Evolutionary conservation across 2,797 vertebrate species (phyloP), one percentile per base, ranked within the genome.

Genomic region (Myoxocephalus aenaeus): DNA sequence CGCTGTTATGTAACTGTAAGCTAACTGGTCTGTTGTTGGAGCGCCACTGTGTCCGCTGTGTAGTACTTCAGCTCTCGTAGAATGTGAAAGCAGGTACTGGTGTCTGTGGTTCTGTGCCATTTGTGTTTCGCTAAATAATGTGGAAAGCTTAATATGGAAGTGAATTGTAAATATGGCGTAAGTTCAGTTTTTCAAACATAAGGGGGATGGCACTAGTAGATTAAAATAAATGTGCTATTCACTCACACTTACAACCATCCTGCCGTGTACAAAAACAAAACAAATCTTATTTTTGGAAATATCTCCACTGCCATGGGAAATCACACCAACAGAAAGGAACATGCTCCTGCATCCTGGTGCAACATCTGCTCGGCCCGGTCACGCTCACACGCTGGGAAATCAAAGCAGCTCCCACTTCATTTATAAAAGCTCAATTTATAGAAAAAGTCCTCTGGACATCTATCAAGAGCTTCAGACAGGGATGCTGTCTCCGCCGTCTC

Each of bases 361-460:
- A 86, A 87, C 85, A 89, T 89, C 79, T 90, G 87, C 78, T 81
- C 61, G 59, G 70, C 73, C 73, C 74, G 82, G 82, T 82, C 81
- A 80, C 56, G 56, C 84, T 82, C 64, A 68, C 79, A 82, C 53
- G 29, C 29, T 50, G 76, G 77, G 73, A 87, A 88, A 67, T 88
- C 84, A 81, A 88, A 91, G 89, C 87, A 90, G 73, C 84, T 69
- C 77, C 77, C 70, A 81, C 85, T 81, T 87, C 57, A 88, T 90
- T 88, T 90, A 82, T 81, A 80, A 77, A 90, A 86, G 75, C 70
- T 87, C 82, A 85, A 88, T 87, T 77, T 85, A 78, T 75, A 68
- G 61, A 70, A 78, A 66, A 51, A 68, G 20, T 70, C 44, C 77
- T 76, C 34, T 44, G 68, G 64, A 65, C 63, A 70, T 79, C 63